Evolutionary conservation across 1,140 invertebrate genomes (phyloP).

Genomic region (Idris sp.): DNA sequence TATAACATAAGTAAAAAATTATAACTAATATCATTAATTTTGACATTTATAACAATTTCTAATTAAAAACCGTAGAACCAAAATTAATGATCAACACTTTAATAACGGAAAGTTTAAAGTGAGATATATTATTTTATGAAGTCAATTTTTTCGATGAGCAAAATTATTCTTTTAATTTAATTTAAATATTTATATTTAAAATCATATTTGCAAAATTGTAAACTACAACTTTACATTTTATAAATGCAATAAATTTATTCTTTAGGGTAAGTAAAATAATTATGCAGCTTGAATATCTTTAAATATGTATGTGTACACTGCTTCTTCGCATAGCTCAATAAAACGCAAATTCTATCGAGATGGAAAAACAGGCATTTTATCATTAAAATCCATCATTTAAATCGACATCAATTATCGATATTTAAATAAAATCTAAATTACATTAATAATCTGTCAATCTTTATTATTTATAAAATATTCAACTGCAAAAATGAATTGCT

Average conservation of each 20-base stretch:
- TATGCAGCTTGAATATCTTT: constrained; percentile 4
- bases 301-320: constrained; percentile 9
- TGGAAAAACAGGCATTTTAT: background rate
- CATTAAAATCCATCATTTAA: constrained; percentile 1
- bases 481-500: too few relatives aligned
- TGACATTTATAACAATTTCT: too few relatives aligned
- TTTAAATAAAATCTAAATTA: too few relatives aligned
- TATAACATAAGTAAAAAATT: constrained; percentile 33
- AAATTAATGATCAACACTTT: constrained; percentile 13
- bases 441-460: too few relatives aligned
- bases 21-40: constrained; percentile 13
- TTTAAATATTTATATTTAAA: constrained; percentile 13
- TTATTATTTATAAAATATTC: too few relatives aligned
- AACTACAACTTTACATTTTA: constrained; percentile 22
- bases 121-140: too few relatives aligned
- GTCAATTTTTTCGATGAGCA: constrained; percentile 1
- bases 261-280: constrained; percentile 27
- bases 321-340: constrained; percentile 14
- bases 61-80: constrained; percentile 11
- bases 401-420: background rate
- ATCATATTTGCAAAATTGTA: background rate
- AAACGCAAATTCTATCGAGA: constrained; percentile 9
- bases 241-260: constrained; percentile 11
- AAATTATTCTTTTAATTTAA: constrained; percentile 8
- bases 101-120: constrained; percentile 16